phyloP scores from a whole-genome alignment of 1,140 invertebrate species.

The Nymphalis io region DNA sequence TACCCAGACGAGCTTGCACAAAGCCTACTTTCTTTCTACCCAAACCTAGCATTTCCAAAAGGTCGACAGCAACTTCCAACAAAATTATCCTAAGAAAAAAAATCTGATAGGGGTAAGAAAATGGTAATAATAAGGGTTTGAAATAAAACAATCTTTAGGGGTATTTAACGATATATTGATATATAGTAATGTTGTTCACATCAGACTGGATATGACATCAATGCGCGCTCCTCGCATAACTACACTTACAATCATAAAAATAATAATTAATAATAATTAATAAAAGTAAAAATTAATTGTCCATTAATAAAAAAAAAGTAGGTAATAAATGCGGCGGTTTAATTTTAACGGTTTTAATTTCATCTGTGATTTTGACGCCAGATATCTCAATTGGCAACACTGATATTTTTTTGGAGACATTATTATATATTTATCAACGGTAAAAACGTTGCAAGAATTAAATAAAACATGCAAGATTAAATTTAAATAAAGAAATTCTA shows the following conservation, averaged over 20 bases:
- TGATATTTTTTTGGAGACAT: conserved; percentile 18
- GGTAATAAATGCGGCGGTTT: conserved; percentile 65
- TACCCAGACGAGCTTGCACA: too few species aligned
- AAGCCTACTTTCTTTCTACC: too few species aligned
- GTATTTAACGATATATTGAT: conserved; percentile 57
- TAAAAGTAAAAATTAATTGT: conserved; percentile 35
- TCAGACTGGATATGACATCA: conserved; percentile 58
- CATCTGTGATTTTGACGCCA: conserved; percentile 65
- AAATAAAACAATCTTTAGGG: conserved; percentile 47
- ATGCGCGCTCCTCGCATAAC: conserved; percentile 56
- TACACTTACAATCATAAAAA: conserved; percentile 46
- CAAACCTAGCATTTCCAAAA: too few species aligned
- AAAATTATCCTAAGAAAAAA: too few species aligned
- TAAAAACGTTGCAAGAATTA: neutral
- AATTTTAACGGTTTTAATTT: conserved; percentile 50
- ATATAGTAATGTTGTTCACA: conserved; percentile 56
- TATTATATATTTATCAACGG: conserved; percentile 6
- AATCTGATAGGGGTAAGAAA: too few species aligned
- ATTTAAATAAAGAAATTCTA: neutral
- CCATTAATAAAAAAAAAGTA: conserved; percentile 41
- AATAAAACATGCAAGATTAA: neutral
- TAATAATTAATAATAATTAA: conserved; percentile 49
- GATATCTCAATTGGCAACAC: conserved; percentile 37
- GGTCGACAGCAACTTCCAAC: too few species aligned
- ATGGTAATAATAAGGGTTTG: neutral